Evolutionary conservation across 2,113 vertebrate genomes (phyloP).

Genomic region (Lipophrys pholis): DNA sequence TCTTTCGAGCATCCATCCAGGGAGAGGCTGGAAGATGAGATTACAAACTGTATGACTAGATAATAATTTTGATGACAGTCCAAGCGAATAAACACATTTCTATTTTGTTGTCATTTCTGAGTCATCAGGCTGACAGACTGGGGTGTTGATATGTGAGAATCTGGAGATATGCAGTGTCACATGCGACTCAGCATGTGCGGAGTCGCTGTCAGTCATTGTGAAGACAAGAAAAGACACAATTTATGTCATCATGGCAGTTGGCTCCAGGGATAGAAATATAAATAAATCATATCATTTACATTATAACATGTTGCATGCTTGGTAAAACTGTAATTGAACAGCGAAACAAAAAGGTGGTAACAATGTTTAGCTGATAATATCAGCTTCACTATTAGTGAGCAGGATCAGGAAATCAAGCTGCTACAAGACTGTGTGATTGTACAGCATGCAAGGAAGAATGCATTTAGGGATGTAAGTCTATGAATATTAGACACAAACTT

Average conservation of each 20-base stretch:
- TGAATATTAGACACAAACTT: slow-evolving; percentile 64
- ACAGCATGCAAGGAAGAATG: slow-evolving; percentile 34
- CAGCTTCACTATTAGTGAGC: slow-evolving; percentile 15
- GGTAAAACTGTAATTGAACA: background rate
- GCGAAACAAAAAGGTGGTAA: slow-evolving; percentile 1
- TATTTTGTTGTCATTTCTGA: slow-evolving; percentile 31
- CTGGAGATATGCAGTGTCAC: slow-evolving; percentile 13
- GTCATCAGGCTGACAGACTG: slow-evolving; percentile 4
- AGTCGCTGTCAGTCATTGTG: slow-evolving; percentile 3
- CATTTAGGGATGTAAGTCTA: slow-evolving; percentile 51
- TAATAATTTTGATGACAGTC: background rate
- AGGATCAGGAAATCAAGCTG: slow-evolving; percentile 35
- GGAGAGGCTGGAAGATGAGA: slow-evolving; percentile 87
- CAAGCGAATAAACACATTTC: slow-evolving; percentile 13
- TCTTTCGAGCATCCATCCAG: slow-evolving; percentile 95
- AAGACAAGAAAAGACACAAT: slow-evolving; percentile 4
- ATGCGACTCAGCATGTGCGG: slow-evolving; percentile 2
- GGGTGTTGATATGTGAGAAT: slow-evolving; percentile 30
- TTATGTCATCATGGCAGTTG: slow-evolving; percentile 8
- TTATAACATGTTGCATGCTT: background rate
- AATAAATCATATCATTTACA: background rate
- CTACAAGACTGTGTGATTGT: slow-evolving; percentile 11
- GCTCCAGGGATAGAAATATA: background rate
- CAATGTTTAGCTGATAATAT: too few species aligned
- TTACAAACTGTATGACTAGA: background rate